Conservation (phyloP, 2,888 invertebrate genomes). For the Coleophora deauratella region DNA sequence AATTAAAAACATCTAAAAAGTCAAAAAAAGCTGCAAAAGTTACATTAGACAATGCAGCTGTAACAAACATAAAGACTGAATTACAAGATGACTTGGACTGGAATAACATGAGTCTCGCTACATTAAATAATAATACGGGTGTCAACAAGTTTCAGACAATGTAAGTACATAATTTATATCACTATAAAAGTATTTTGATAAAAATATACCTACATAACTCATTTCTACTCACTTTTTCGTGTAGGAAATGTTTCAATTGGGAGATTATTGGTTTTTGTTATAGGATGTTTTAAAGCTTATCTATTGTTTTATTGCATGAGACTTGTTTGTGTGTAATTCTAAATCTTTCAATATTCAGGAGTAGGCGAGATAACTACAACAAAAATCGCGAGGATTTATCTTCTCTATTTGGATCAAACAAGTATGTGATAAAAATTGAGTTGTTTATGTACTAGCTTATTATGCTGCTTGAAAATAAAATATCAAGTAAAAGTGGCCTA, state of each 20-base stretch:
- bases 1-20: constrained; percentile 32
- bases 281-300: too few species aligned
- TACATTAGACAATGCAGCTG: constrained; percentile 43
- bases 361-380: constrained; percentile 60
- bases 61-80: constrained; percentile 65
- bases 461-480: constrained; percentile 29
- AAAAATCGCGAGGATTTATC: constrained; percentile 61
- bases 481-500: constrained; percentile 22
- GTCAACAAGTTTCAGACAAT: constrained; percentile 54
- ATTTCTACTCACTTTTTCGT: too few species aligned
- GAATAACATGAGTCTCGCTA: constrained; percentile 65
- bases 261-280: too few species aligned
- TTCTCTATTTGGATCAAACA: constrained; percentile 59
- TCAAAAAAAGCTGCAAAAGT: constrained; percentile 39
- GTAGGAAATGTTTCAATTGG: too few species aligned
- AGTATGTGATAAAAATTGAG: constrained; percentile 51
- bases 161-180: constrained; percentile 35
- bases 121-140: constrained; percentile 54
- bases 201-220: too few species aligned
- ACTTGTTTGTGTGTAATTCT: constrained; percentile 1
- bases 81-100: constrained; percentile 64
- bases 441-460: constrained; percentile 25
- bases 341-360: constrained; percentile 55
- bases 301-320: too few species aligned
- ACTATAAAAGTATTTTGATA: not conserved